Evolutionary conservation across 2,888 invertebrate genomes (phyloP).

Genomic region (Nycteola revayana): DNA sequence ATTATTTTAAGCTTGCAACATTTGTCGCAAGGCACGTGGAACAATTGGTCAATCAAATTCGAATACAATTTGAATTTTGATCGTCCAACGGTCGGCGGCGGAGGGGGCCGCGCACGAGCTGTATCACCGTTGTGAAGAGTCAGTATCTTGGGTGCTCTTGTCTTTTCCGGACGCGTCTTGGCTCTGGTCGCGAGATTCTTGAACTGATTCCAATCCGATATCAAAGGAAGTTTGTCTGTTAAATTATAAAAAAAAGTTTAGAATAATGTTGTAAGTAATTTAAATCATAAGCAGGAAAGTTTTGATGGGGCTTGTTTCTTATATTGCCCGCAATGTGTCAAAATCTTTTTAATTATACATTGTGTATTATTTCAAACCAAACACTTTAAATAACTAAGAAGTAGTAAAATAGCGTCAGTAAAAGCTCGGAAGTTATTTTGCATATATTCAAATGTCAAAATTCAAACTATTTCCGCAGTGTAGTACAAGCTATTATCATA

Average conservation of each 20-base stretch:
- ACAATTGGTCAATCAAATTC: constrained; percentile 29
- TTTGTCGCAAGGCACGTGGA: constrained; percentile 8
- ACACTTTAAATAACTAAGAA: too few relatives aligned
- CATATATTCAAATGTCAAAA: too few relatives aligned
- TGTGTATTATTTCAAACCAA: too few relatives aligned
- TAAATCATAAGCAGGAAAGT: too few relatives aligned
- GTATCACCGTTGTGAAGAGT: constrained; percentile 37
- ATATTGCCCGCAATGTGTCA: too few relatives aligned
- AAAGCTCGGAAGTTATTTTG: too few relatives aligned
- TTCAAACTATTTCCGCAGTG: too few relatives aligned
- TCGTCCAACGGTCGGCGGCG: constrained; percentile 30
- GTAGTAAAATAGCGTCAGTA: too few relatives aligned
- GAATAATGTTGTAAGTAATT: too few relatives aligned
- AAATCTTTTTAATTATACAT: too few relatives aligned
- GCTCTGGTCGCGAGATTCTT: constrained; percentile 55
- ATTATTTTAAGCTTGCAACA: constrained; percentile 14
- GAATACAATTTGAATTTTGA: constrained; percentile 30
- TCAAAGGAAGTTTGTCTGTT: constrained; percentile 70
- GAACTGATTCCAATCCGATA: constrained; percentile 63
- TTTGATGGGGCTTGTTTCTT: too few relatives aligned
- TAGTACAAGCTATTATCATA: too few relatives aligned
- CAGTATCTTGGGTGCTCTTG: constrained; percentile 11
- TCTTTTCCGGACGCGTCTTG: constrained; percentile 38
- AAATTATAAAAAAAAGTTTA: constrained; percentile 2
- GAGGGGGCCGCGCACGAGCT: constrained; percentile 26